A percentile compares a stretch with the other conserved stretches of the same genome.
Conservation (phyloP, 2,888 invertebrate species). For the Ectemnius lituratus region DNA sequence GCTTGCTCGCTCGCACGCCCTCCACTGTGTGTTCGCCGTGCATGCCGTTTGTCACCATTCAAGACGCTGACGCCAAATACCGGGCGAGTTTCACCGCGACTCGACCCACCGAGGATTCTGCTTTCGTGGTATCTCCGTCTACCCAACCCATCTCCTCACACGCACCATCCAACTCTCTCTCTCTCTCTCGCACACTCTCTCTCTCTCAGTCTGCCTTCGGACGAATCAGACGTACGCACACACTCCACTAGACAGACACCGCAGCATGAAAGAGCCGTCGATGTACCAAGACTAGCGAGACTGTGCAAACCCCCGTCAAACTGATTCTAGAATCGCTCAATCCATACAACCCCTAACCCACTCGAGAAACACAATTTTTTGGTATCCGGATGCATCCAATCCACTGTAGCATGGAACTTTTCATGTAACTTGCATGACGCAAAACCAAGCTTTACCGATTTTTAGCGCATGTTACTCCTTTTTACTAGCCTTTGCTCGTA, state of each 20-base stretch:
- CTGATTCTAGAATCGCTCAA: not conserved
- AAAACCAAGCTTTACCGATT: too few relatives aligned
- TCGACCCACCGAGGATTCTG: slow-evolving; percentile 42
- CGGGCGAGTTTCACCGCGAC: slow-evolving; percentile 54
- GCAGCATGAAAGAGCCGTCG: slow-evolving; percentile 1
- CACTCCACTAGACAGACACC: not conserved
- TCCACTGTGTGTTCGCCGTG: slow-evolving; percentile 57
- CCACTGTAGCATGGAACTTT: too few relatives aligned
- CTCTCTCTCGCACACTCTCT: not conserved
- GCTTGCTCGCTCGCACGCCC: too few relatives aligned
- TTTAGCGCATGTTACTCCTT: too few relatives aligned
- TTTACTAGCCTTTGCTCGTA: too few relatives aligned
- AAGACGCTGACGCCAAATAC: slow-evolving; percentile 60
- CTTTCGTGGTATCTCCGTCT: slow-evolving; percentile 19
- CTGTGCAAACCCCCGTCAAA: not conserved
- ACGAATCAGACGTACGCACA: not conserved
- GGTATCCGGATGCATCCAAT: too few relatives aligned
- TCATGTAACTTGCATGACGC: too few relatives aligned
- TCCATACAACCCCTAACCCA: too few relatives aligned
- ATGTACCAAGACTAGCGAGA: not conserved
- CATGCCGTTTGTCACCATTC: slow-evolving; percentile 65
- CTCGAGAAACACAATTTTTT: too few relatives aligned
- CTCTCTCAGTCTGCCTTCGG: not conserved
- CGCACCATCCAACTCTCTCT: too few relatives aligned
- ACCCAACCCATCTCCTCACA: too few relatives aligned